Evolutionary conservation across 2,113 vertebrate genomes (phyloP).

Genomic region (Alectura lathami): DNA sequence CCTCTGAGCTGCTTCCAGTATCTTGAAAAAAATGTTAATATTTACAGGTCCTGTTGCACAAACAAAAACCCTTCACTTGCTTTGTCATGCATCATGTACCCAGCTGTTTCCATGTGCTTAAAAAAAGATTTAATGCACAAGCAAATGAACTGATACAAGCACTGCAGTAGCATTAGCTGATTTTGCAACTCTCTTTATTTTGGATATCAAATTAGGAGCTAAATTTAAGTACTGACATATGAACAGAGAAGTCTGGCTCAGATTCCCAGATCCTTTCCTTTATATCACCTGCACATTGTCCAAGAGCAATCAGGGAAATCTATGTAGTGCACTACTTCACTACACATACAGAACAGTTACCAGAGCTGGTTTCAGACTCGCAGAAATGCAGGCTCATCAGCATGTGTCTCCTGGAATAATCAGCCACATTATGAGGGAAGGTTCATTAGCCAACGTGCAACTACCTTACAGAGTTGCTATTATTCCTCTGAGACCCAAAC

Average conservation of each 20-base stretch:
- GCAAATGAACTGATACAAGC: neutral
- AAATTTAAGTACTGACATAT: neutral
- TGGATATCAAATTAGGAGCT: neutral
- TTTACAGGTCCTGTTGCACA: neutral
- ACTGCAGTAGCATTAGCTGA: neutral
- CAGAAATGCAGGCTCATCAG: neutral
- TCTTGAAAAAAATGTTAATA: slow-evolving; percentile 11
- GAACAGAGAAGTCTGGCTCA: neutral
- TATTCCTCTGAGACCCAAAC: neutral
- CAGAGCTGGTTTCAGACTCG: neutral
- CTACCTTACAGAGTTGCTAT: neutral
- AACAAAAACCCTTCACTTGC: neutral
- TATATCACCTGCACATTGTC: neutral
- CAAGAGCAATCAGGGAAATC: neutral
- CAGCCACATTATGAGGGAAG: neutral
- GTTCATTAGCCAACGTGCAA: neutral
- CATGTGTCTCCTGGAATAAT: neutral
- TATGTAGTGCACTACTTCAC: neutral
- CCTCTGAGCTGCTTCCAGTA: neutral
- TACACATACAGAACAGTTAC: neutral
- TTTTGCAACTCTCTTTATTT: neutral
- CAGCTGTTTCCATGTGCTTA: neutral
- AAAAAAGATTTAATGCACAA: neutral
- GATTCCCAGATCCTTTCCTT: neutral
- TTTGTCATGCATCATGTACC: neutral